These are phyloP conservation scores for Scaptomyza pallida DNA, from an alignment of 1,140 invertebrate genomes.

Conservation along the genomic window DNA sequence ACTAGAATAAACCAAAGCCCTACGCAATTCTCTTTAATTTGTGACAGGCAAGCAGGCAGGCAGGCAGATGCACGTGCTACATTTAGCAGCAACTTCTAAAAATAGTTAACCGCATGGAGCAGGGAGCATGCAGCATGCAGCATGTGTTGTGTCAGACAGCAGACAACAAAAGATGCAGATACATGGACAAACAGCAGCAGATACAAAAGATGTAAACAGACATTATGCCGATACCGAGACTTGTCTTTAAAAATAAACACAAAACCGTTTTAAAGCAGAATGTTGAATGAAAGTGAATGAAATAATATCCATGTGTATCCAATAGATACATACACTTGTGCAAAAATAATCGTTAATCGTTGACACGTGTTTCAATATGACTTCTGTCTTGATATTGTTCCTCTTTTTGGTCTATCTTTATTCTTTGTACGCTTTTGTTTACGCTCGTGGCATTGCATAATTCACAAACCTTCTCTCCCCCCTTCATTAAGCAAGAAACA, in stretches of 20 bases:
- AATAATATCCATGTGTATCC: too few relatives aligned
- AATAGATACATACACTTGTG: constrained; percentile 12
- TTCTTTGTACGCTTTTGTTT: constrained; percentile 16
- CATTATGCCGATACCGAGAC: constrained; percentile 7
- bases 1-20: not conserved
- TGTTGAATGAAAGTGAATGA: not conserved
- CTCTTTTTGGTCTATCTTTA: constrained; percentile 8
- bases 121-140: too few relatives aligned
- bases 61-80: constrained; percentile 15
- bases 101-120: constrained; percentile 35
- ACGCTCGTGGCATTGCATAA: constrained; percentile 44
- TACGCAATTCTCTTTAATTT: constrained; percentile 6
- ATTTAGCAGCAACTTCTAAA: constrained; percentile 11
- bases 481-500: constrained; percentile 25
- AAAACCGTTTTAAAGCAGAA: not conserved
- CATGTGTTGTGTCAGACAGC: constrained; percentile 24
- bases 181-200: not conserved
- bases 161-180: constrained; percentile 26
- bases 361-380: constrained; percentile 33
- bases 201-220: not conserved
- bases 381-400: not conserved
- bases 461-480: constrained; percentile 6
- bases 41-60: constrained; percentile 20
- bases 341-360: constrained; percentile 11
- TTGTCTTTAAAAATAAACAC: constrained; percentile 32